Evolutionary conservation across 1,140 invertebrate species (phyloP).

Genomic region (Notospermus geniculatus): DNA sequence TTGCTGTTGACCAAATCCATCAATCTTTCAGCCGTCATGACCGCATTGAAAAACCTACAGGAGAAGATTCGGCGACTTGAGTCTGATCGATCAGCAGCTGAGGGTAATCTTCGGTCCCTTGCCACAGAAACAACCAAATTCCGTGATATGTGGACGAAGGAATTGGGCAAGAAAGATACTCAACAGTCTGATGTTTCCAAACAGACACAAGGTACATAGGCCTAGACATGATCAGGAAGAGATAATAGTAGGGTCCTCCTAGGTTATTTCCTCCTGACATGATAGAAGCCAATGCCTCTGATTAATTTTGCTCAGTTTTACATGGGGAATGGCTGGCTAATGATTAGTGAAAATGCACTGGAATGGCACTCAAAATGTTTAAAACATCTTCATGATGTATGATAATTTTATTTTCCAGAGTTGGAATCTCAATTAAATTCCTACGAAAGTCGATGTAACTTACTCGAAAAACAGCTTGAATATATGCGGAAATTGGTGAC

Average conservation of each 20-base stretch:
- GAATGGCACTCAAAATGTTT: neutral
- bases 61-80: slow-evolving; percentile 44
- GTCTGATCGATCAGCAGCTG: slow-evolving; percentile 38
- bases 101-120: slow-evolving; percentile 35
- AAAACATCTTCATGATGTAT: too few species aligned
- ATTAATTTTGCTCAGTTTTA: too few species aligned
- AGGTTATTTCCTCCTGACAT: neutral
- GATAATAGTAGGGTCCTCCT: neutral
- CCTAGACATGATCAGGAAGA: neutral
- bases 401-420: slow-evolving; percentile 20
- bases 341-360: neutral
- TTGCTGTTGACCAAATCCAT: too few species aligned
- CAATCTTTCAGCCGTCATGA: slow-evolving; percentile 34
- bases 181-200: slow-evolving; percentile 20
- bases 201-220: slow-evolving; percentile 29
- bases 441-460: slow-evolving; percentile 37
- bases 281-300: neutral
- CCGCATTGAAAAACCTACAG: slow-evolving; percentile 41
- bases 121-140: slow-evolving; percentile 36
- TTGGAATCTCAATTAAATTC: slow-evolving; percentile 39
- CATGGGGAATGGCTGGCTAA: too few species aligned
- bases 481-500: slow-evolving; percentile 46
- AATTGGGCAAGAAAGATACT: slow-evolving; percentile 11
- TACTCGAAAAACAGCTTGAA: slow-evolving; percentile 48
- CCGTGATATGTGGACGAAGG: slow-evolving; percentile 29